Base-by-base conservation (phyloP, 1,140 invertebrate genomes). In the Idris sp. region DNA sequence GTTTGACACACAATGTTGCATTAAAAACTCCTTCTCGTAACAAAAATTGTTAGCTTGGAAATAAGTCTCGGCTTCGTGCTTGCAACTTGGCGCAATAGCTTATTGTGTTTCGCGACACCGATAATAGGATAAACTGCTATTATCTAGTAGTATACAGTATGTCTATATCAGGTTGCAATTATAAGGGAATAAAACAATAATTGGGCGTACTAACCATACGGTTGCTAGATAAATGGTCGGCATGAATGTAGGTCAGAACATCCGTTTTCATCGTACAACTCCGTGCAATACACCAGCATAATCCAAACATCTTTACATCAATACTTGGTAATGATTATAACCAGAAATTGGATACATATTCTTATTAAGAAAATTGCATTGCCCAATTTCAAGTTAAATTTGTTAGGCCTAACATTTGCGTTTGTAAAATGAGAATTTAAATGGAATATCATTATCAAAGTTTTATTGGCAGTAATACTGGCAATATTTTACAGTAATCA, bases 121-220 rank as follows among this genome's bases (percentile, higher is more conserved):
- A 54, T 65, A 65, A 54, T 30, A 46, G 38, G 59, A 64, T 64
- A 64, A 64, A 64, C 59, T 64, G 13, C 30, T 64, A 51, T 43
- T 51, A 65, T 65, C 48, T 65, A 38, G 19, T 46, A 30, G 33
- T 18, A 53, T 65, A 53, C 31, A 53, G 31, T 48, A n/a, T n/a
- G 14, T 28, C 38, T 54, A 30, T 28, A 36, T 48, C 38, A 22
- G 38, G 14, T 13, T n/a, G 48, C 61, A 65, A 65, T 65, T 65
- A 65, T 54, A 53, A 54, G 30, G 48, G 61, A 65, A 65, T 65
- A 65, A 65, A 44, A 65, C 48, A 65, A 65, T 65, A 54, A 65
- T 65, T 65, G 48, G 61, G 31, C 46, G 48, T 54, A 54, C 38
- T 36, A 65, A 65, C 61, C 48, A 30, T 30, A 65, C 38, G 31